Conservation (phyloP, 2,888 invertebrate genomes). For the Hydriomena furcata region DNA sequence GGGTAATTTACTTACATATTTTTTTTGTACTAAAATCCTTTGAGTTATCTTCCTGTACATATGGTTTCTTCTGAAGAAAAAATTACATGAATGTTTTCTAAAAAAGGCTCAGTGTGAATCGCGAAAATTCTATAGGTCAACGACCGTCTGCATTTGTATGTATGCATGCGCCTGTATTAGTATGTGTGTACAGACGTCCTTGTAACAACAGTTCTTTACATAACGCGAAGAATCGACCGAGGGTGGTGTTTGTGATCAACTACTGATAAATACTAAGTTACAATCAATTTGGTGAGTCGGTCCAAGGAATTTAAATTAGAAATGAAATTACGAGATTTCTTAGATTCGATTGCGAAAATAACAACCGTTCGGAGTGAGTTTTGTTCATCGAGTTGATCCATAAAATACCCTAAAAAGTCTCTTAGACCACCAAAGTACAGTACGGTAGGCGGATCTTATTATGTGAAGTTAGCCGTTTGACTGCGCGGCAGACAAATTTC, state of each 20-base stretch:
- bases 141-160: conserved; percentile 48
- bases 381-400: too few relatives aligned
- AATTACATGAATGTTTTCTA: too few relatives aligned
- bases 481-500: too few relatives aligned
- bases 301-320: conserved; percentile 31
- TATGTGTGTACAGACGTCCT: conserved; percentile 42
- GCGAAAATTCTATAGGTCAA: conserved; percentile 58
- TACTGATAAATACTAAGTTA: conserved; percentile 37
- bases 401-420: too few relatives aligned
- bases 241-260: conserved; percentile 32
- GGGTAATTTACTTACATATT: too few relatives aligned
- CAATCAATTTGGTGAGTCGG: conserved; percentile 27
- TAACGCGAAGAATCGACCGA: conserved; percentile 23
- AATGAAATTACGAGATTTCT: neutral
- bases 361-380: too few relatives aligned
- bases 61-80: too few relatives aligned
- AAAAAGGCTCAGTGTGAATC: conserved; percentile 36
- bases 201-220: conserved; percentile 46
- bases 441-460: too few relatives aligned
- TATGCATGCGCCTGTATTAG: conserved; percentile 34
- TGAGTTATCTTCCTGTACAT: too few relatives aligned
- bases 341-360: conserved; percentile 9
- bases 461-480: too few relatives aligned
- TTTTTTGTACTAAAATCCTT: too few relatives aligned
- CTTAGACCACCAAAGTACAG: too few relatives aligned